phyloP scores from a whole-genome alignment of 2,113 vertebrate genomes.

The Indicator maculatus region DNA sequence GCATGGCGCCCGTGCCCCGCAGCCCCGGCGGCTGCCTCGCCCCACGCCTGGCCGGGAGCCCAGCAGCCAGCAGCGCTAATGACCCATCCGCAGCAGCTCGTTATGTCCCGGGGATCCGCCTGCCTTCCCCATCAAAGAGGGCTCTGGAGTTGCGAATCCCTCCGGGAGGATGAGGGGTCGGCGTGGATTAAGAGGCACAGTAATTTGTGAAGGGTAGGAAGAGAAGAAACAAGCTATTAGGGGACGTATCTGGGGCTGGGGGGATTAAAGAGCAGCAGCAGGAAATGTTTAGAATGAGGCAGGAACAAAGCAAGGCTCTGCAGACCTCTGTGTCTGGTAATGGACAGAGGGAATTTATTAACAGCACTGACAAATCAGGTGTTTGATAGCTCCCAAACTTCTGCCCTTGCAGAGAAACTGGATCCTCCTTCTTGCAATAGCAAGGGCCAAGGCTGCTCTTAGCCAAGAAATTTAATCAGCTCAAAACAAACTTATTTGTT shows the following conservation, averaged over 20 bases:
- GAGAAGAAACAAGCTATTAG: background rate
- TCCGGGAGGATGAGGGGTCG: background rate
- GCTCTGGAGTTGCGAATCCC: background rate
- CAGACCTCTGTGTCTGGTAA: background rate
- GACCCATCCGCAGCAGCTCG: background rate
- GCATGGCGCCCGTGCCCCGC: background rate
- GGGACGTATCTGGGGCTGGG: background rate
- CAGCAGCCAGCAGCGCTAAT: background rate
- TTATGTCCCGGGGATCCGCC: fast-evolving
- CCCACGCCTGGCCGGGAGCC: background rate
- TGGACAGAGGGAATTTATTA: background rate
- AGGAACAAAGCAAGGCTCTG: conserved; percentile 20
- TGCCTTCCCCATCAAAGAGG: background rate
- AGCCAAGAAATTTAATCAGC: background rate
- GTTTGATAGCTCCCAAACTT: background rate
- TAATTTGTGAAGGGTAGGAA: background rate
- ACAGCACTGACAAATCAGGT: background rate
- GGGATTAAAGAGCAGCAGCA: background rate
- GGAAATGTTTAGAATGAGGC: conserved; percentile 9
- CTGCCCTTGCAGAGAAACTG: background rate
- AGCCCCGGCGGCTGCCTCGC: background rate
- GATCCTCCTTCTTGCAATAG: background rate
- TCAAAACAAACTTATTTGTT: background rate
- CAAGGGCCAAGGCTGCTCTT: background rate
- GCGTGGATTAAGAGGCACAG: background rate